Percentiles rank a stretch among this genome's conserved stretches.
Conservation (phyloP, 2,797 vertebrate genomes). For the Rhinogobio ventralis region DNA sequence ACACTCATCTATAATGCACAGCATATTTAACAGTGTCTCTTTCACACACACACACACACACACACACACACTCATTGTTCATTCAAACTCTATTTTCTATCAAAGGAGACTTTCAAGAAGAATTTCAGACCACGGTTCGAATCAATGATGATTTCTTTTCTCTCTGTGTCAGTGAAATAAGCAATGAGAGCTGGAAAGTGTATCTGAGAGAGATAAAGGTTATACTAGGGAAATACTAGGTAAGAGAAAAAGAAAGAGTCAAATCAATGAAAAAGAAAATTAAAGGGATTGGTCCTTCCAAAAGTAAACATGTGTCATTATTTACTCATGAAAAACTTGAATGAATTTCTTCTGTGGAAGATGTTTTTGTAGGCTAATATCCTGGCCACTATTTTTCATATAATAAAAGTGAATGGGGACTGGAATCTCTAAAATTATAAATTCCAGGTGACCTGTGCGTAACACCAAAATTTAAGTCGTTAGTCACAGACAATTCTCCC, state of each 20-base stretch:
- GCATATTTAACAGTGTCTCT: conserved; percentile 1
- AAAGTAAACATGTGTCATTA: background rate
- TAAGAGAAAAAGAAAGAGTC: background rate
- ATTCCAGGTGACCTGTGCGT: background rate
- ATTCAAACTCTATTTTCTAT: conserved; percentile 4
- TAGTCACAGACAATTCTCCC: background rate
- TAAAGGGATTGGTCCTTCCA: background rate
- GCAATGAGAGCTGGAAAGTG: background rate
- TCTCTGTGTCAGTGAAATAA: background rate
- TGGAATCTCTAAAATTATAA: background rate
- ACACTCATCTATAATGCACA: conserved; percentile 35
- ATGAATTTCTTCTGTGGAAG: background rate
- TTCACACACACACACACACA: background rate
- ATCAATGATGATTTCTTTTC: background rate
- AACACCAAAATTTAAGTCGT: background rate
- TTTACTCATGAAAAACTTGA: background rate
- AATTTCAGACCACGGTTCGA: background rate
- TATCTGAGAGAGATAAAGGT: background rate
- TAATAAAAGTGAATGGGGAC: background rate
- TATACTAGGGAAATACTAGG: too few relatives aligned
- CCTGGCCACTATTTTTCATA: background rate
- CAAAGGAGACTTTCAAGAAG: background rate
- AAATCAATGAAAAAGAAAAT: background rate
- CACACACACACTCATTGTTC: background rate
- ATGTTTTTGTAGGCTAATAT: background rate